These are phyloP conservation scores for Geodia barretti DNA, from an alignment of 37 sponge, comb jelly and placozoan species.

Conservation along the genomic window DNA sequence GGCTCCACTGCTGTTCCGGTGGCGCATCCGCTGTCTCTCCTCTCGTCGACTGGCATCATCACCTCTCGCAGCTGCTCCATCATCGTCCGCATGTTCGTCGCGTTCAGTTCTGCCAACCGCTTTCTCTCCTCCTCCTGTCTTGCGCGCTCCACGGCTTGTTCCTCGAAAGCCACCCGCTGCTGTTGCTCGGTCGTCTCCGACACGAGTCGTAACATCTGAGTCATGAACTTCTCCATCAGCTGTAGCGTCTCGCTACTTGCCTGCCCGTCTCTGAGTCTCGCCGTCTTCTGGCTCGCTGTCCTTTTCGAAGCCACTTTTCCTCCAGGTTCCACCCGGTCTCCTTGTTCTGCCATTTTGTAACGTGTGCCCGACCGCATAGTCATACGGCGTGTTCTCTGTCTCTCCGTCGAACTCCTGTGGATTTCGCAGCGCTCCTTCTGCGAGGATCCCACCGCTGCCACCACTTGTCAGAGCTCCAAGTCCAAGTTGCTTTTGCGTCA, in stretches of 20 bases:
- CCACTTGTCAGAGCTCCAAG: too few relatives aligned
- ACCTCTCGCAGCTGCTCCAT: background rate
- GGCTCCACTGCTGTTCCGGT: background rate
- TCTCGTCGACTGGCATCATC: background rate
- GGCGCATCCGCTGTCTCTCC: background rate
- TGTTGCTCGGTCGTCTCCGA: background rate
- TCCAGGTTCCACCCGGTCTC: background rate
- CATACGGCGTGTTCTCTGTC: too few relatives aligned
- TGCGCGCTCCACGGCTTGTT: background rate
- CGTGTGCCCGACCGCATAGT: background rate
- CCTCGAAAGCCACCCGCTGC: background rate
- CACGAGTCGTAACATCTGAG: background rate
- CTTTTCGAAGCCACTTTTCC: background rate
- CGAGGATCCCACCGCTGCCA: too few relatives aligned
- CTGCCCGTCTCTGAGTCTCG: background rate
- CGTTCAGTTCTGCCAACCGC: background rate
- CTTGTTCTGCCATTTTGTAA: too few relatives aligned
- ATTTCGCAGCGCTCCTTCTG: too few relatives aligned
- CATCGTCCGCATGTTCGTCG: background rate
- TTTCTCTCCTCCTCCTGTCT: background rate
- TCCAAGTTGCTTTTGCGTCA: too few relatives aligned
- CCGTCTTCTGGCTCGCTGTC: too few relatives aligned
- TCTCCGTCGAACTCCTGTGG: too few relatives aligned
- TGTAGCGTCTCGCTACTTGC: background rate
- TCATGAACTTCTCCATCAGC: background rate